Conservation (phyloP, 2,888 invertebrate species). For the Leucozona laternaria region DNA sequence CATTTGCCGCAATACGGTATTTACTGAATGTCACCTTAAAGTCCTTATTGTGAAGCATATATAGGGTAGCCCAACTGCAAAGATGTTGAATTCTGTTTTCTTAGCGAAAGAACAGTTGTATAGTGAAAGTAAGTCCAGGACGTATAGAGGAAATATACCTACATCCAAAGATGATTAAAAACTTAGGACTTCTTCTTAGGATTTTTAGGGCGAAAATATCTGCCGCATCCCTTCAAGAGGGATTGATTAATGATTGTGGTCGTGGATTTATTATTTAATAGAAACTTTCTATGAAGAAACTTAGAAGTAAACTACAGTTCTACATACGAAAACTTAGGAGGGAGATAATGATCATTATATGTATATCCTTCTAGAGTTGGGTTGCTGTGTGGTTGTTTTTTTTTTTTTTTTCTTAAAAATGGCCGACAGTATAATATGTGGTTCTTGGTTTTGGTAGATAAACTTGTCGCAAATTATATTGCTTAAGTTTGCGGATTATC, state of each 20-base stretch:
- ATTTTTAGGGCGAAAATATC: constrained; percentile 43
- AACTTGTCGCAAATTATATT: constrained; percentile 65
- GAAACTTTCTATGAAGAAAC: constrained; percentile 28
- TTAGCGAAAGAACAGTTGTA: not conserved
- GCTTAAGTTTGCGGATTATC: constrained; percentile 62
- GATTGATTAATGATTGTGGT: constrained; percentile 71
- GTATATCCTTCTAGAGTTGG: constrained; percentile 44
- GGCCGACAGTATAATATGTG: constrained; percentile 41
- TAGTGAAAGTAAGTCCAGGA: not conserved
- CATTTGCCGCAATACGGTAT: constrained; percentile 70
- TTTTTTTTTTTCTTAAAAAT: constrained; percentile 27
- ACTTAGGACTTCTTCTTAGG: constrained; percentile 50
- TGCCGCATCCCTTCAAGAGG: constrained; percentile 7
- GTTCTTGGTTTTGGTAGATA: constrained; percentile 29
- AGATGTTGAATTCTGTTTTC: not conserved
- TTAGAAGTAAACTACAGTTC: constrained; percentile 33
- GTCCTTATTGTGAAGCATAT: not conserved
- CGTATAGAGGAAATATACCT: not conserved
- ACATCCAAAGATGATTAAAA: constrained; percentile 61
- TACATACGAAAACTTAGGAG: not conserved
- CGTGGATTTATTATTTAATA: constrained; percentile 73
- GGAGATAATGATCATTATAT: constrained; percentile 51
- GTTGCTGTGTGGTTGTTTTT: constrained; percentile 13
- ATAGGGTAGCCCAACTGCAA: not conserved
- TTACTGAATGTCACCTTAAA: constrained; percentile 60